Percentiles rank a stretch among this genome's conserved stretches.
Conservation (phyloP, 2,797 vertebrate genomes). For the Neoniphon sammara region DNA sequence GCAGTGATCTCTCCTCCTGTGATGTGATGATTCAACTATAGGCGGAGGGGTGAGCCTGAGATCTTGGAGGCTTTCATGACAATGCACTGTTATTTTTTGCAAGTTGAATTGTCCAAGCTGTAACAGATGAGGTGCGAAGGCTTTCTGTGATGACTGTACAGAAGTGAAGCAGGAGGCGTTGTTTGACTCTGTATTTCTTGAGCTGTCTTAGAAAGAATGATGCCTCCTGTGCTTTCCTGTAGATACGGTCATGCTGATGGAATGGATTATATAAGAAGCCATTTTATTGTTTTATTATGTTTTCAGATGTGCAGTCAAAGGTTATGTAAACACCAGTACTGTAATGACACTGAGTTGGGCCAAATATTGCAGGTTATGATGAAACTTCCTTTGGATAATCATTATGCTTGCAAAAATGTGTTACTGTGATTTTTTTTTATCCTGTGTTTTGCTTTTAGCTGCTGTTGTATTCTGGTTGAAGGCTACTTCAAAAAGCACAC, state of each 20-base stretch:
- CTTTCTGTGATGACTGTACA: not conserved
- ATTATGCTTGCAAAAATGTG: not conserved
- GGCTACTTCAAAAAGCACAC: not conserved
- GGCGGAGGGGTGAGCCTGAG: not conserved
- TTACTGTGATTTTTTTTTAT: not conserved
- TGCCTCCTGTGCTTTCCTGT: not conserved
- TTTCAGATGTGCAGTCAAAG: not conserved
- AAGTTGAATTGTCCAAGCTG: not conserved
- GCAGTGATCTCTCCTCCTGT: not conserved
- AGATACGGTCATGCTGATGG: not conserved
- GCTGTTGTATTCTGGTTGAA: not conserved
- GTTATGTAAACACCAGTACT: not conserved
- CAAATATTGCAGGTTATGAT: not conserved
- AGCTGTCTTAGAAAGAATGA: not conserved
- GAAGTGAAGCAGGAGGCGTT: not conserved
- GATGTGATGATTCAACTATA: not conserved
- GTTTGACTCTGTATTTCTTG: conserved; percentile 1
- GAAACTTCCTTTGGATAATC: not conserved
- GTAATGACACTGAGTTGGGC: not conserved
- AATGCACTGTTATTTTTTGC: not conserved
- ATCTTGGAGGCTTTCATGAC: too few species aligned
- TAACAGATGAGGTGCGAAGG: not conserved
- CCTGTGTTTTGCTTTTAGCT: not conserved
- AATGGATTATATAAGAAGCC: conserved; percentile 14
- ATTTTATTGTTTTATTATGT: not conserved